Conservation (phyloP, 2,113 vertebrate species). For the Odocoileus hemionus region DNA sequence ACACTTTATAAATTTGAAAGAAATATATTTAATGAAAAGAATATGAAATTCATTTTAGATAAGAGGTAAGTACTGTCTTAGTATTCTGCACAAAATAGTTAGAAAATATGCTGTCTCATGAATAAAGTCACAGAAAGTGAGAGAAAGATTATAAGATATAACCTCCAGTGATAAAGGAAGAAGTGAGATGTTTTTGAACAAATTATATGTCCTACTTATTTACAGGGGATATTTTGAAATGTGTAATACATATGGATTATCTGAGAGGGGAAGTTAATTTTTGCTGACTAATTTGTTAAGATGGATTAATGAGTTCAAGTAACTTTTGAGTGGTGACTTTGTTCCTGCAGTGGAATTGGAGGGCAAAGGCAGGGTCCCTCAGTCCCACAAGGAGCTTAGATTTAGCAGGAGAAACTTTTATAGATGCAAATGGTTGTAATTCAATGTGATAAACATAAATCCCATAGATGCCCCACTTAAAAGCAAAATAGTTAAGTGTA, state of each 20-base stretch:
- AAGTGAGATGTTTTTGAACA: not conserved
- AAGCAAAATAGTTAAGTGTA: not conserved
- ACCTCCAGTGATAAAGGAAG: slow-evolving; percentile 23
- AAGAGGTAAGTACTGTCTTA: slow-evolving; percentile 70
- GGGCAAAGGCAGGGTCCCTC: not conserved
- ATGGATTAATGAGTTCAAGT: not conserved
- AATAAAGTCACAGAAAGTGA: slow-evolving; percentile 75
- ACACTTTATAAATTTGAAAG: slow-evolving; percentile 76
- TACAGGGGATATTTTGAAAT: not conserved
- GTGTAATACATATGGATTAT: not conserved
- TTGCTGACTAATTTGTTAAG: slow-evolving; percentile 9
- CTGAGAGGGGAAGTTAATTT: not conserved
- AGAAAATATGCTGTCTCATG: slow-evolving; percentile 72
- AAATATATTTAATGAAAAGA: slow-evolving; percentile 77
- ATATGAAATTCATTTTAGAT: slow-evolving; percentile 74
- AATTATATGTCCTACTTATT: slow-evolving; percentile 8
- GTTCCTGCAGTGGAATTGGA: not conserved
- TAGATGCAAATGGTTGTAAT: not conserved
- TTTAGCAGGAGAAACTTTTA: not conserved
- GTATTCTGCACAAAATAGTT: slow-evolving; percentile 70
- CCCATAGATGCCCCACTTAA: not conserved
- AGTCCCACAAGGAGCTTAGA: not conserved
- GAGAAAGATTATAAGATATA: slow-evolving; percentile 48
- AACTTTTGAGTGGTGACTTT: not conserved
- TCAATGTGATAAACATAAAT: not conserved